These are phyloP conservation scores for Ameiurus melas DNA, from an alignment of 2,113 vertebrate species.

Conservation along the genomic window DNA sequence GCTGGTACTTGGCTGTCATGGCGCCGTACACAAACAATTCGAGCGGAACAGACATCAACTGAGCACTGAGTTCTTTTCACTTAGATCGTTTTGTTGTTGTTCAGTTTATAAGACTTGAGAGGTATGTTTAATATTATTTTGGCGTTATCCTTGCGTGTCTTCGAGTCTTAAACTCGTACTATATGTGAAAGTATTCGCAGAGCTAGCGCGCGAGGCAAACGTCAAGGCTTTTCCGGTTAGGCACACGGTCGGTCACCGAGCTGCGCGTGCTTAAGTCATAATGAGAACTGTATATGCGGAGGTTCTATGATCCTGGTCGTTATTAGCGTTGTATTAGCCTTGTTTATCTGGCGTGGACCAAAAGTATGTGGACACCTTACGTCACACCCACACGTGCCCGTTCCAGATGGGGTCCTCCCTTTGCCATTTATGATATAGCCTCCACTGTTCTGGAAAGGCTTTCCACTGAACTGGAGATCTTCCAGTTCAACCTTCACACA, in stretches of 20 bases:
- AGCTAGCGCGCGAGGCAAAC: neutral
- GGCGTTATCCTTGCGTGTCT: neutral
- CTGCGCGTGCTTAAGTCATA: neutral
- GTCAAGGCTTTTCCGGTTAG: neutral
- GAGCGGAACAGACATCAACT: neutral
- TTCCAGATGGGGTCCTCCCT: neutral
- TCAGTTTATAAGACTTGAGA: neutral
- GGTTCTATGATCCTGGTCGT: neutral
- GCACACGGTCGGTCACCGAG: neutral
- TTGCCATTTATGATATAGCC: too few relatives aligned
- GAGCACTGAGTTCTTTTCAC: neutral
- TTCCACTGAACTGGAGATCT: too few relatives aligned
- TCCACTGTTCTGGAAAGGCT: too few relatives aligned
- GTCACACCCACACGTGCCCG: neutral
- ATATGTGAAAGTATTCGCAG: neutral
- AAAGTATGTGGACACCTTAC: neutral
- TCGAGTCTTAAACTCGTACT: neutral
- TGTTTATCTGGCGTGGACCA: neutral
- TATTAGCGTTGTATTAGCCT: neutral
- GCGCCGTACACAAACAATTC: slow-evolving; percentile 62
- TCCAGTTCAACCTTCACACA: too few relatives aligned
- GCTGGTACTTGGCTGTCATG: slow-evolving; percentile 66
- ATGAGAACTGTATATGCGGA: neutral
- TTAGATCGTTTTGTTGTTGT: too few relatives aligned
- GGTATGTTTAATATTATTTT: neutral